Evolutionary conservation across 2,113 vertebrate genomes (phyloP), one percentile per base, ranked within the genome.

Genomic region (Elanus axillaris): DNA sequence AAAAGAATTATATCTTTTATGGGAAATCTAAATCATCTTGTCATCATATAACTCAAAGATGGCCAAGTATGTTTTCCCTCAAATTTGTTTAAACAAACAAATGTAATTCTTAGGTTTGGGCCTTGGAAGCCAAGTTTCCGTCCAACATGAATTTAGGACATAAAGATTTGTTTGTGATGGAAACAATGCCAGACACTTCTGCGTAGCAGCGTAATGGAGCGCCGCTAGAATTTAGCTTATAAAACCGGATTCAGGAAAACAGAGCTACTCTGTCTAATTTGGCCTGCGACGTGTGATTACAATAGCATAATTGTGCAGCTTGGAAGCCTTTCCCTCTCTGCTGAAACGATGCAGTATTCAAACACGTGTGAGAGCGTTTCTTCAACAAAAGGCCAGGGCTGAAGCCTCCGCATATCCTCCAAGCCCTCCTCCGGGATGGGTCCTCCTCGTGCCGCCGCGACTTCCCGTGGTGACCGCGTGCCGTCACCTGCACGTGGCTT

Each of bases 21-120:
- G 96, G 96, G 95, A 96, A 93, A 96, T 88, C 88, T 97, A 97
- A 97, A 96, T 95, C 88, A 97, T 97, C 93, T 93, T 97, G 91
- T 97, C 95, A 94, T 97, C 94, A 89, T 93, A 90, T 80, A 94
- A 95, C 72, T 95, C 94, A 95, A 95, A 95, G 91, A 96, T 93
- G 90, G 82, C 95, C 88, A 94, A 96, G 91, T 91, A 91, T 95
- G 86, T 94, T 97, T 97, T 96, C 78, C 85, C 88, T 96, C 95
- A 93, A 94, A 95, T 97, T 96, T 96, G 85, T 95, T 96, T 96
- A 96, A 97, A 96, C 96, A 97, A 97, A 97, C 89, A 96, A 97
- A 97, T 90, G 88, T 97, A 97, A 88, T 97, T 96, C 95, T 97
- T 95, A 90, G 95, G 67, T 96, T 95, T 94, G 71, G 87, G 63